phyloP scores from a whole-genome alignment of 2,113 vertebrate genomes.

The Chaetorhynchus papuensis region DNA sequence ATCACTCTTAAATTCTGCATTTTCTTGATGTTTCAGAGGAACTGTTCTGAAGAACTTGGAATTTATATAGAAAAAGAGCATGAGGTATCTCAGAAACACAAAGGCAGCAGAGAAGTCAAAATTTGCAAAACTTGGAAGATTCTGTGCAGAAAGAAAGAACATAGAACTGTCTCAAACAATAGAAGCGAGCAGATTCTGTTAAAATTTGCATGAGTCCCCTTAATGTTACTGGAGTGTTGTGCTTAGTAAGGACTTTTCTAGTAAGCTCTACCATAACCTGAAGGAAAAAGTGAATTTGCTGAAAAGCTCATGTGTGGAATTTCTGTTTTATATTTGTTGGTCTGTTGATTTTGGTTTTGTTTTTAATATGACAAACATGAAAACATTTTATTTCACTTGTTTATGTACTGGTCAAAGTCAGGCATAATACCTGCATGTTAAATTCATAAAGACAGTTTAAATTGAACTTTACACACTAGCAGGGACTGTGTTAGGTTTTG shows the following conservation, averaged over 20 bases:
- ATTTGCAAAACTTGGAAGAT: neutral
- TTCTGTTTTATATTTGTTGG: neutral
- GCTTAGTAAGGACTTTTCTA: neutral
- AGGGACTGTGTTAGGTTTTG: neutral
- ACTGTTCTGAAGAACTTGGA: neutral
- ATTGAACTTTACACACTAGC: neutral
- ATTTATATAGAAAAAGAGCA: neutral
- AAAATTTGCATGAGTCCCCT: neutral
- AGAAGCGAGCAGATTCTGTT: neutral
- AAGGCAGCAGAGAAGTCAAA: neutral
- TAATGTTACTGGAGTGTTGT: neutral
- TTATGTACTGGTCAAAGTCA: neutral
- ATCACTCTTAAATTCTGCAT: neutral
- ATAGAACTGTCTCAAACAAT: neutral
- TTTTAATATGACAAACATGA: neutral
- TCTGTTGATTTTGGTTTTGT: neutral
- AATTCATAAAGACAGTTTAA: neutral
- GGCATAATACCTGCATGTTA: neutral
- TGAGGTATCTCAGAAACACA: neutral
- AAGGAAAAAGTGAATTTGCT: neutral
- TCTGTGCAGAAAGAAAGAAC: neutral
- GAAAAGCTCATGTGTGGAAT: neutral
- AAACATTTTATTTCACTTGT: neutral
- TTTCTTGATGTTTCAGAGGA: neutral
- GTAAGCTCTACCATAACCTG: neutral